phyloP scores from a whole-genome alignment of 2,113 vertebrate genomes.

The Saguinus midas region DNA sequence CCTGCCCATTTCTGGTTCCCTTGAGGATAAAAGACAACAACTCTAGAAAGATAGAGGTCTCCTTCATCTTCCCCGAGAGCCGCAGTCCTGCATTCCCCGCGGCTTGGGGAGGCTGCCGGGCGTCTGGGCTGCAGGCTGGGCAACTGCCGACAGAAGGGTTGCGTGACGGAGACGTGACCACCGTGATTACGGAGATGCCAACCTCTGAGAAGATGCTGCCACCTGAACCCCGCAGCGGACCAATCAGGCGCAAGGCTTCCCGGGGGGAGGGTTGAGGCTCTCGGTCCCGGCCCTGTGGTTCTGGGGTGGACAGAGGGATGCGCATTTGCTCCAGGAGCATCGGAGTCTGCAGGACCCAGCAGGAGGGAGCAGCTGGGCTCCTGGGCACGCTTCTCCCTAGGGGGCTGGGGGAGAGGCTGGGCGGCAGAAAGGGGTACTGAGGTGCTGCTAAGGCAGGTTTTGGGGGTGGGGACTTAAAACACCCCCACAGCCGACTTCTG shows the following conservation, averaged over 20 bases:
- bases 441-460: slow-evolving; percentile 67
- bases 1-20: neutral
- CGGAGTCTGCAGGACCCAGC: neutral
- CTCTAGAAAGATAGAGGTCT: neutral
- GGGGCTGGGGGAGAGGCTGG: neutral
- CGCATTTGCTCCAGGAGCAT: neutral
- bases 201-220: neutral
- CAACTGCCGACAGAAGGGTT: neutral
- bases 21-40: neutral
- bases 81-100: too few relatives aligned
- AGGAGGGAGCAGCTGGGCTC: neutral
- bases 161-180: fast-evolving
- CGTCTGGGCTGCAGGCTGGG: neutral
- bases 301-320: neutral
- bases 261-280: neutral
- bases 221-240: fast-evolving
- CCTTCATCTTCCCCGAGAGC: neutral
- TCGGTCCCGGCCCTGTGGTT: neutral
- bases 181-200: neutral
- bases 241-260: neutral
- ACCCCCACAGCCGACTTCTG: neutral
- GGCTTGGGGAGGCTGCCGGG: neutral
- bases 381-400: neutral
- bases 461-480: neutral
- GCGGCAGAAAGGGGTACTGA: neutral